Evolutionary conservation across 2,888 invertebrate species (phyloP), one percentile per base, ranked within the genome.

Genomic region (Polyommatus iphigenia): DNA sequence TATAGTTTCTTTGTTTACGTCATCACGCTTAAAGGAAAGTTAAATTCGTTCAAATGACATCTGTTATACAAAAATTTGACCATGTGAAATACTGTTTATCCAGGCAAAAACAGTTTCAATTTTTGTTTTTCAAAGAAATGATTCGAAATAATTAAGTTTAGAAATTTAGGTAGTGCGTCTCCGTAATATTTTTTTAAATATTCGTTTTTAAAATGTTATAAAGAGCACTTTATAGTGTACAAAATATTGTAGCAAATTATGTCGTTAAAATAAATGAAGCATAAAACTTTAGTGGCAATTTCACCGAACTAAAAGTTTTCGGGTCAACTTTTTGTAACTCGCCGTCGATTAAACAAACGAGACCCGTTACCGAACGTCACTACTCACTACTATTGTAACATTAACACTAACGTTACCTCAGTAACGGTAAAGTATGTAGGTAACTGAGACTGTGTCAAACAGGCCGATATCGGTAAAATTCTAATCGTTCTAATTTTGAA

Each of bases 321-420:
- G 67, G 67, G 67, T 67, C 67, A 67, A 32, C 67, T 29, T 32
- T 32, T 29, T 67, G 29, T 32, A 32, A 67, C 29, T 32, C 29
- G 13, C 8, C 3, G 67, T 67, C 67, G 29, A 67, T 67, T 67
- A 67, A 67, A 67, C 67, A 67, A 67, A 67, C 29, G 29, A 67
- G 15, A 15, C 29, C 67, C 67, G 67, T 67, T 67, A 67, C 62
- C 10, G 62, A 67, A 29, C 75, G 75, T 75, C 54, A 75, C 72
- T 50, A 24, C 73, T 75, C 54, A 75, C 72, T 50, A 24, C 73
- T 46, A 73, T 73, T 73, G 73, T 75, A 75, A 72, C 75, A 46
- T 15, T 50, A 46, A 46, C 8, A 41, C 15, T 75, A 75, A 75
- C 29, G 32, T 75, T 73, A 73, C 73, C 73, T 50, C 13, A 73